Evolutionary conservation across 2,113 vertebrate species (phyloP).

Genomic region (Chloebia gouldiae): DNA sequence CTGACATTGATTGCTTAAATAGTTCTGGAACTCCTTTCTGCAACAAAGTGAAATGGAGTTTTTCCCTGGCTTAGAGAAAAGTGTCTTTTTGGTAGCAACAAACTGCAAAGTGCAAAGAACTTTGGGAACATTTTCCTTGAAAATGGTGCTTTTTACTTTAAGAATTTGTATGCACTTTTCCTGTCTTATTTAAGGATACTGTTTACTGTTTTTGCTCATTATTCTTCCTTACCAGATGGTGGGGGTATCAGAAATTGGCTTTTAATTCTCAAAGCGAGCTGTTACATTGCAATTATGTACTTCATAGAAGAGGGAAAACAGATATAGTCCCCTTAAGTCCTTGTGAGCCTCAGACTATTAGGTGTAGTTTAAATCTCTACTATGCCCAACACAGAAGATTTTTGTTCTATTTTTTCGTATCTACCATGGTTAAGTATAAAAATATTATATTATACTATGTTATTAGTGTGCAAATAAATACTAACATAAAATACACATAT

Average conservation of each 20-base stretch:
- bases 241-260: neutral
- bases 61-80: neutral
- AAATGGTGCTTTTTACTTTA: neutral
- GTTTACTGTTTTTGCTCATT: neutral
- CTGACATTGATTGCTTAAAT: neutral
- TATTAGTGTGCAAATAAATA: neutral
- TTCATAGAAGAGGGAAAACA: neutral
- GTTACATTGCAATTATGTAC: neutral
- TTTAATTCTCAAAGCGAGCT: neutral
- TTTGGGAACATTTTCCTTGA: neutral
- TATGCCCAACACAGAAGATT: neutral
- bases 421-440: neutral
- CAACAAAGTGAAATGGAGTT: neutral
- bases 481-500: neutral
- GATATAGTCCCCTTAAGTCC: neutral
- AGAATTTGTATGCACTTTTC: neutral
- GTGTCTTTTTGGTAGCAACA: neutral
- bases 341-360: neutral
- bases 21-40: neutral
- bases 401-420: neutral
- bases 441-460: neutral
- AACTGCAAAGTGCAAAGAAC: neutral
- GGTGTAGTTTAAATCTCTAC: neutral
- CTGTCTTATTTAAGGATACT: neutral
- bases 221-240: neutral